Percentiles rank a stretch among this genome's conserved stretches.
phyloP scores from a whole-genome alignment of 2,888 invertebrate species.

The Nasonovia ribisnigri region DNA sequence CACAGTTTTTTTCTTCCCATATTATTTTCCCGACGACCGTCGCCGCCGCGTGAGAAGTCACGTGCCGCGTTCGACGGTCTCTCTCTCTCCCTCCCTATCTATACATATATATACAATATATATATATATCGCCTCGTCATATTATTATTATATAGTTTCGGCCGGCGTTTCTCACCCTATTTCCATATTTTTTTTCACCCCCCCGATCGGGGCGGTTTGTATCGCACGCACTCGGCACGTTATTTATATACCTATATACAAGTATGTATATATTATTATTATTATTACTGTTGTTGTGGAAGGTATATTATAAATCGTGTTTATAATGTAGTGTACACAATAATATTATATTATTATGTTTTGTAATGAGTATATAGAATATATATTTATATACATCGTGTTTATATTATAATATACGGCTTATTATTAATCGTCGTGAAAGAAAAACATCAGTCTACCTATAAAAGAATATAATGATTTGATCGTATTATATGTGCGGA shows the following conservation, averaged over 20 bases:
- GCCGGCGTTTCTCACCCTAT: constrained; percentile 22
- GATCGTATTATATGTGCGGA: not conserved
- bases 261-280: constrained; percentile 12
- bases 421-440: not conserved
- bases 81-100: too few species aligned
- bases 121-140: too few species aligned
- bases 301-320: not conserved
- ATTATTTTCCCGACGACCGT: constrained; percentile 23
- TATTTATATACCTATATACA: too few species aligned
- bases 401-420: not conserved
- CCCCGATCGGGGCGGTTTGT: not conserved
- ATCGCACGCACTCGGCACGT: not conserved
- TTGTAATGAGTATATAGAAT: too few species aligned
- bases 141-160: not conserved
- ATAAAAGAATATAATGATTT: not conserved
- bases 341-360: too few species aligned
- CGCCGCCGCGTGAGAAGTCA: constrained; percentile 50
- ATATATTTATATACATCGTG: too few species aligned
- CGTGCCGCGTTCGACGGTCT: constrained; percentile 20
- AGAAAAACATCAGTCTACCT: not conserved
- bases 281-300: not conserved
- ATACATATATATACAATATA: too few species aligned
- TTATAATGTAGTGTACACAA: not conserved
- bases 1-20: not conserved
- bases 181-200: not conserved